These are phyloP conservation scores for Danaus plexippus DNA, from an alignment of 1,140 invertebrate genomes.

Conservation along the genomic window DNA sequence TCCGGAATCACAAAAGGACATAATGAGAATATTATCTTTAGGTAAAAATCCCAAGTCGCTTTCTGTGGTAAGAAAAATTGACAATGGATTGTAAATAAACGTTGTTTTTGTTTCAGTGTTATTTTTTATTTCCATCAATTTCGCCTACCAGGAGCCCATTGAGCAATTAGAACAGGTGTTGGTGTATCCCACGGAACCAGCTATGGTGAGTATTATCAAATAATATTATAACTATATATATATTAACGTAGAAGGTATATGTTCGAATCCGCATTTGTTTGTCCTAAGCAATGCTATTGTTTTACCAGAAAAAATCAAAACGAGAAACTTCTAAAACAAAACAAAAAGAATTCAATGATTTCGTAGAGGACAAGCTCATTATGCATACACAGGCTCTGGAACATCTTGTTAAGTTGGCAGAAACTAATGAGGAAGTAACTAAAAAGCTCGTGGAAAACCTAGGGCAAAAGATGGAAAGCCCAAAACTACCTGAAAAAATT, in stretches of 20 bases:
- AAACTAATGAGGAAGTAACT: constrained; percentile 28
- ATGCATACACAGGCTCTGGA: constrained; percentile 48
- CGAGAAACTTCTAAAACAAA: constrained; percentile 24
- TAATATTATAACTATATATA: constrained; percentile 4
- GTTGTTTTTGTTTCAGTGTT: constrained; percentile 12
- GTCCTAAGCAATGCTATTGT: constrained; percentile 19
- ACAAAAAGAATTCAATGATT: constrained; percentile 26
- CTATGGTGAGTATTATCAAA: constrained; percentile 26
- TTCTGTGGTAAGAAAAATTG: constrained; percentile 4
- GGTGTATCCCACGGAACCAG: constrained; percentile 22
- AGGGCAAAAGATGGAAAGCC: constrained; percentile 25
- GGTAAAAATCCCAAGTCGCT: constrained; percentile 23
- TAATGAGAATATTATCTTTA: constrained; percentile 31
- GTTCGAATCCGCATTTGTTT: too few relatives aligned
- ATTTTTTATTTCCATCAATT: constrained; percentile 14
- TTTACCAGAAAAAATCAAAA: constrained; percentile 40
- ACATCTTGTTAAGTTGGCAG: constrained; percentile 32
- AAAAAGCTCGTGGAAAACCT: constrained; percentile 34
- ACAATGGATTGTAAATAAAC: constrained; percentile 4
- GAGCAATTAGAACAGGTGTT: constrained; percentile 29
- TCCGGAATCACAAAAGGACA: constrained; percentile 23
- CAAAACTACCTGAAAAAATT: constrained; percentile 40
- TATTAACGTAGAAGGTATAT: too few relatives aligned
- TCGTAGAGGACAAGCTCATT: constrained; percentile 46
- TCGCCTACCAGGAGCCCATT: constrained; percentile 20